Conservation (phyloP, 2,888 invertebrate genomes). For the Diarsia brunnea region DNA sequence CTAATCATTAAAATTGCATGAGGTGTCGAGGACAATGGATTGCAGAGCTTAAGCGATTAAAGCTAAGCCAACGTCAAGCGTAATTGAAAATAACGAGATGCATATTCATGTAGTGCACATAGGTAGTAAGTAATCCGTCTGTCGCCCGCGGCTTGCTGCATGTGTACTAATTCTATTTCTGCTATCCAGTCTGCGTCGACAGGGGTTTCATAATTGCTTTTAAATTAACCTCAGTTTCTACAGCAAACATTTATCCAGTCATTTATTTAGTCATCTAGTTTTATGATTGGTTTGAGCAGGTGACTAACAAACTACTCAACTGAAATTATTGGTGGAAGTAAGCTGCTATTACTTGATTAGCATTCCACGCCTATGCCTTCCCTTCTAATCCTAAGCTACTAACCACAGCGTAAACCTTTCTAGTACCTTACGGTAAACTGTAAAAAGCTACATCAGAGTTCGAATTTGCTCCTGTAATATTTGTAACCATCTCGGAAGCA, state of each 20-base stretch:
- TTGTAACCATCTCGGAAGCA: neutral
- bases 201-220: conserved; percentile 61
- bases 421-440: neutral
- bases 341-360: conserved; percentile 22
- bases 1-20: conserved; percentile 80
- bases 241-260: conserved; percentile 40
- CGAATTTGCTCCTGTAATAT: conserved; percentile 10
- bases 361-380: conserved; percentile 2
- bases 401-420: neutral
- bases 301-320: conserved; percentile 22
- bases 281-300: conserved; percentile 13
- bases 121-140: conserved; percentile 59
- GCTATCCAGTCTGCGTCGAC: conserved; percentile 39
- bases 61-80: conserved; percentile 74
- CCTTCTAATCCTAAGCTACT: neutral
- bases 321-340: conserved; percentile 9
- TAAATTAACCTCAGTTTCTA: conserved; percentile 52
- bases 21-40: conserved; percentile 75
- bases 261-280: conserved; percentile 21
- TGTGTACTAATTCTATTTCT: conserved; percentile 62
- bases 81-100: conserved; percentile 87
- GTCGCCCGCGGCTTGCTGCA: conserved; percentile 50
- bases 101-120: conserved; percentile 83
- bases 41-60: conserved; percentile 72
- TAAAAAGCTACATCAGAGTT: neutral